Evolutionary conservation across 92 coral and sea anemone genomes (phyloP).

Genomic region (Umimayanthus chanpuru): DNA sequence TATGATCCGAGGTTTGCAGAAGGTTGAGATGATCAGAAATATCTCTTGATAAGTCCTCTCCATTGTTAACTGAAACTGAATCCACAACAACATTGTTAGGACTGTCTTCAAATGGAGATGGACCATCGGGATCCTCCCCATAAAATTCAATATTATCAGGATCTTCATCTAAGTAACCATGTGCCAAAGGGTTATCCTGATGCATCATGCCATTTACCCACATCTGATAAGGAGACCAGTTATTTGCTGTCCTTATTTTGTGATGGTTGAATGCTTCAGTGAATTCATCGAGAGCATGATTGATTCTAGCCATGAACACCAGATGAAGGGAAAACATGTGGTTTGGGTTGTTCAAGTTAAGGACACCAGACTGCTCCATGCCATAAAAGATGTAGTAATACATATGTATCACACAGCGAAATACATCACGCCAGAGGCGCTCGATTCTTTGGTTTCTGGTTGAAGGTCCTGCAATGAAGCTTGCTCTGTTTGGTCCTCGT

Average conservation of each 20-base stretch:
- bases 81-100: conserved; percentile 43
- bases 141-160: conserved; percentile 33
- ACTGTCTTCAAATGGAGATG: conserved; percentile 53
- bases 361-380: conserved; percentile 69
- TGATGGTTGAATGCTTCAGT: conserved; percentile 41
- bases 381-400: conserved; percentile 70
- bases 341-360: conserved; percentile 63
- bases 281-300: conserved; percentile 59
- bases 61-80: conserved; percentile 36
- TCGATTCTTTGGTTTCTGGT: conserved; percentile 76
- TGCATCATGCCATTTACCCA: background rate
- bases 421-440: conserved; percentile 77
- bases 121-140: conserved; percentile 39
- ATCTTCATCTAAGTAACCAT: conserved; percentile 47
- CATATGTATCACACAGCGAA: conserved; percentile 58
- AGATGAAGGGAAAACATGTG: conserved; percentile 54
- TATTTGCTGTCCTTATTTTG: background rate
- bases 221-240: background rate
- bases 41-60: conserved; percentile 36
- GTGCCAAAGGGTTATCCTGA: conserved; percentile 45
- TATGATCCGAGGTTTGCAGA: conserved; percentile 18
- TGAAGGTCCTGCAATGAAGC: conserved; percentile 80
- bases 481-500: conserved; percentile 65
- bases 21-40: too few relatives aligned
- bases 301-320: conserved; percentile 50